A percentile compares a stretch with the other conserved stretches of the same genome.
phyloP scores from a whole-genome alignment of 1,140 invertebrate species.

The Bombyx mandarina region DNA sequence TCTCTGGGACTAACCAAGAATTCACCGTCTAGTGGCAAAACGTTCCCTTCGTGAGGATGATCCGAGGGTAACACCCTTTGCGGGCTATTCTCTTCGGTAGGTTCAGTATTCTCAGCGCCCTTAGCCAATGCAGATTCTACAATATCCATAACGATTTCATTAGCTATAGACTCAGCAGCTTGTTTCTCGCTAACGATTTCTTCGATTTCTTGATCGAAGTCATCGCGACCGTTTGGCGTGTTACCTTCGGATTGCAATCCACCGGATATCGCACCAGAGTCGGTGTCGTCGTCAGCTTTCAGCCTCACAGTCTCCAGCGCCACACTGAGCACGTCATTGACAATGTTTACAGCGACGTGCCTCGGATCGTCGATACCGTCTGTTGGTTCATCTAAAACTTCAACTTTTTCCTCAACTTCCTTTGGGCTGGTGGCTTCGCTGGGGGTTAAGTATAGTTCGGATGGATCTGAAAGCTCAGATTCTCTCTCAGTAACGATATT shows the following conservation, averaged over 20 bases:
- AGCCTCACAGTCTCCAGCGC: conserved; percentile 63
- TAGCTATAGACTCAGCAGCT: conserved; percentile 41
- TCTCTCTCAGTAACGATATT: conserved; percentile 51
- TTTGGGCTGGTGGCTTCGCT: conserved; percentile 71
- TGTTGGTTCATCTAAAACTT: conserved; percentile 54
- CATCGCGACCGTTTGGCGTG: conserved; percentile 60
- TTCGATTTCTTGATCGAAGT: conserved; percentile 58
- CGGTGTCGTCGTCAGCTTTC: conserved; percentile 56
- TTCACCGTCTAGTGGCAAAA: conserved; percentile 61
- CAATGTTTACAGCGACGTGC: conserved; percentile 61
- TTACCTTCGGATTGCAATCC: conserved; percentile 60
- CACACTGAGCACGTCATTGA: conserved; percentile 64
- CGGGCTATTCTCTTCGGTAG: conserved; percentile 28
- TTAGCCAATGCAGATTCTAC: conserved; percentile 33
- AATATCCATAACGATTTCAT: conserved; percentile 46
- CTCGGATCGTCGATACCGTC: conserved; percentile 70
- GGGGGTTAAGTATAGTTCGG: conserved; percentile 74
- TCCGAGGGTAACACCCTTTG: conserved; percentile 44
- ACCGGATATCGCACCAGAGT: conserved; percentile 59
- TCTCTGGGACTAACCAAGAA: conserved; percentile 41
- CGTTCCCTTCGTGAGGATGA: conserved; percentile 54
- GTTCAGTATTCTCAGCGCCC: conserved; percentile 27
- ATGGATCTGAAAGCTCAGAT: conserved; percentile 71
- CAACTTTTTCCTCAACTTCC: conserved; percentile 61
- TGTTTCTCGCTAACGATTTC: conserved; percentile 48